Base-by-base conservation (phyloP, 2,888 invertebrate species). In the Pheosia tremula region DNA sequence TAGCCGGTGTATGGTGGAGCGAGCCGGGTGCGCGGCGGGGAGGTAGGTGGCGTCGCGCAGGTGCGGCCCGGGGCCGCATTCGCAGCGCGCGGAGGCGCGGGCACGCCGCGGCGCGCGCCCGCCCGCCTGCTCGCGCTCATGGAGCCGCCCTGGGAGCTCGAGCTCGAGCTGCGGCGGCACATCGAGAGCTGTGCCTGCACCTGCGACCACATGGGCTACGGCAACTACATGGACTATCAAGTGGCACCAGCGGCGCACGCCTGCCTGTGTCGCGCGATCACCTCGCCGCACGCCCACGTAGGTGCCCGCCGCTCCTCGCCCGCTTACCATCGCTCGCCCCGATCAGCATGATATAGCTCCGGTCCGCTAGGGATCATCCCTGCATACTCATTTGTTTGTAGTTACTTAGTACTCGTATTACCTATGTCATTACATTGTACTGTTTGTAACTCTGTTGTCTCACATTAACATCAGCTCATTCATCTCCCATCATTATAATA, bases 151-250 rank as follows among this genome's bases (percentile, higher is more conserved):
- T 94, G 95, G 94, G 95, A 96, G 86, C 94, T 97, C 82, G 97
- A 97, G 90, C 95, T 97, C 86, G 97, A 98, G 94, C 95, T 98
- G 90, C 95, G 97, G 87, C 96, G 96, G 89, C 98, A 98, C 95
- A 97, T 98, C 89, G 97, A 97, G 91, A 96, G 96, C 88, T 98
- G 98, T 94, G 96, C 97, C 79, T 98, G 98, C 94, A 96, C 97
- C 82, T 98, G 98, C 95, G 97, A 97, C 95, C 98, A 98, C 95
- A 97, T 98, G 97, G 98, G 98, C 87, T 97, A 97, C 94, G 98
- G 98, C 81, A 98, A 98, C 94, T 97, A 96, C 89, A 96, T 97
- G 96, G 97, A 97, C 94, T 97, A 97, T 94, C 97, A 97, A 96
- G 97, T 97, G 90, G 88, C 91, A 79, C 89, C 92, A 80, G 88